Conservation (phyloP, 2,797 vertebrate genomes). For the Nothura maculosa region DNA sequence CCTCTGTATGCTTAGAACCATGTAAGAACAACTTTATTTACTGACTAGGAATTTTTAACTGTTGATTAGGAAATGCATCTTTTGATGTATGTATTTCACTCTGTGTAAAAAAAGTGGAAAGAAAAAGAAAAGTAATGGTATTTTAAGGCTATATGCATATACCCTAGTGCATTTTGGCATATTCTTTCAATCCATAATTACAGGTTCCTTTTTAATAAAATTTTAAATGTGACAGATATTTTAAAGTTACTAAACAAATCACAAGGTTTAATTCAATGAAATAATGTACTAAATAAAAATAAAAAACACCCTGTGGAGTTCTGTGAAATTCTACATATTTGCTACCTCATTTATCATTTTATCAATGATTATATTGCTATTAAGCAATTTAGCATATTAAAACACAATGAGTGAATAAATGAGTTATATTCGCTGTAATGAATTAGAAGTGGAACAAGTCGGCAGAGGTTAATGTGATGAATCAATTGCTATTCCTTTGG, state of each 20-base stretch:
- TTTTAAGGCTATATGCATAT: background rate
- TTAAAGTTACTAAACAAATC: background rate
- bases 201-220: background rate
- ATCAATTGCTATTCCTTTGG: constrained; percentile 12
- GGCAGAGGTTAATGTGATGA: background rate
- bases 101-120: background rate
- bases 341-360: background rate
- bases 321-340: background rate
- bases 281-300: background rate
- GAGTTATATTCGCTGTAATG: background rate
- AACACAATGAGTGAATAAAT: background rate
- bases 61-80: background rate
- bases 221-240: background rate
- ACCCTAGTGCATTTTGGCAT: background rate
- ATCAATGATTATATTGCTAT: background rate
- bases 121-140: background rate
- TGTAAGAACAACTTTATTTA: background rate
- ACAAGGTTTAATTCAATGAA: background rate
- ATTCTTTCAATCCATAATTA: background rate
- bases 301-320: background rate
- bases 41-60: background rate
- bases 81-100: background rate
- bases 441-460: background rate
- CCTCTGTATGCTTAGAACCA: background rate
- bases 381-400: background rate